Base-by-base conservation (phyloP, 2,797 vertebrate species). In the Rhinophrynus dorsalis region DNA sequence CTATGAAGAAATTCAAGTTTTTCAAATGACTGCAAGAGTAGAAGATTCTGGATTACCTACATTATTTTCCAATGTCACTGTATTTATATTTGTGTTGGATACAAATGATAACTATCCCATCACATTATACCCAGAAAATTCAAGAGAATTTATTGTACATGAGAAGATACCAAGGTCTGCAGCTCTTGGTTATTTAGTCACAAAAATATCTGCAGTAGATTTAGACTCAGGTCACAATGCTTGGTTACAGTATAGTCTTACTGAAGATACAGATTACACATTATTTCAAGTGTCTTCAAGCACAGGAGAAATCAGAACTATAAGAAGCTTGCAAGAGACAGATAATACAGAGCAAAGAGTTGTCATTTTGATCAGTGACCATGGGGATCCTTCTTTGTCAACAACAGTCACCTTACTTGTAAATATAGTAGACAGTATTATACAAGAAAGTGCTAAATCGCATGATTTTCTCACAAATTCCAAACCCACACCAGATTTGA, bases 1-100 rank as follows among this genome's bases (percentile, higher is more conserved):
- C 80, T 86, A 92, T 32, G 92, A 94, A 52, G 86, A 88, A 62
- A 84, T 91, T 7, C 91, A 90, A 2, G 88, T 84, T 20, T 92
- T 93, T 76, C 83, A 83, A 23, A 83, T 93, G 12, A 83, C 90
- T 62, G 91, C 93, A 62, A 90, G 91, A 77, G 91, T 89, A 37
- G 82, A 84, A 20, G 92, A 94, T 59, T 80, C 84, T 2, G 92
- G 63, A n/a, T 55, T 38, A 24, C 63, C 63, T 10, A 54, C 45
- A 29, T 66, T 66, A 35, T 56, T 44, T 45, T 66, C 63, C 75
- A 80, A 78, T 5, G 60, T 75, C 0, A 76, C 77, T 38, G 77
- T 85, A 3, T 80, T 78, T 38, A 75, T 84, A 21, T 84, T 79
- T 51, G 68, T 88, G 7, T 52, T 86, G 70, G 85, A 88, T 77